Conservation (phyloP, 2,888 invertebrate species). For the Scelioninae gen. 2 region DNA sequence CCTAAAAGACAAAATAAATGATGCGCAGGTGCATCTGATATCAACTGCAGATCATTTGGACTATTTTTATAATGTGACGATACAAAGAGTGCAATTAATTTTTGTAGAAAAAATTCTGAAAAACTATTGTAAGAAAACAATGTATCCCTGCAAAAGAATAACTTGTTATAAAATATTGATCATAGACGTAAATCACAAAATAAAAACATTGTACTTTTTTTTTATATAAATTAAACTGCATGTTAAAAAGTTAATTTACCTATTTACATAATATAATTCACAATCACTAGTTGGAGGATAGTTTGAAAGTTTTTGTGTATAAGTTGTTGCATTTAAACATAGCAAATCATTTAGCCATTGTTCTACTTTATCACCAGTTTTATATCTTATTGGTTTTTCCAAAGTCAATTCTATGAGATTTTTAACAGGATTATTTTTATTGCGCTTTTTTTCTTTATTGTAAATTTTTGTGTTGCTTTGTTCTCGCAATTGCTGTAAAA, state of each 20-base stretch:
- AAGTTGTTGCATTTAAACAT: conserved; percentile 90
- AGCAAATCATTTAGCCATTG: conserved; percentile 92
- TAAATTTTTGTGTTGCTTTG: conserved; percentile 75
- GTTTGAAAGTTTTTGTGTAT: conserved; percentile 82
- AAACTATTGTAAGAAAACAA: conserved; percentile 97
- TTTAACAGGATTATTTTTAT: conserved; percentile 75
- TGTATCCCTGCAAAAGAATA: conserved; percentile 82
- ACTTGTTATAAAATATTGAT: no score
- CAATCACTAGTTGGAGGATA: conserved; percentile 93
- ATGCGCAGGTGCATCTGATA: conserved; percentile 99
- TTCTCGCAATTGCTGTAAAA: conserved; percentile 89
- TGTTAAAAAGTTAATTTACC: no score
- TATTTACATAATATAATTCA: conserved; percentile 89
- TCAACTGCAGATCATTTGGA: conserved; percentile 98
- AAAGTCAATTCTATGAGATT: conserved; percentile 79
- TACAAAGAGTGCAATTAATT: conserved; percentile 94
- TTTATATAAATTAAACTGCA: no score
- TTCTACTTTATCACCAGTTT: conserved; percentile 90
- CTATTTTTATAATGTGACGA: conserved; percentile 99
- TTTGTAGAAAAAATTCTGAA: conserved; percentile 93
- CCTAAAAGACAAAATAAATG: conserved; percentile 95
- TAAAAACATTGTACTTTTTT: no score
- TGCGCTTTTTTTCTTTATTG: conserved; percentile 77
- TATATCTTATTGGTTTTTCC: conserved; percentile 94
- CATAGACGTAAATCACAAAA: no score